Evolutionary conservation across 2,113 vertebrate species (phyloP).

Genomic region (Pseudopipra pipra): DNA sequence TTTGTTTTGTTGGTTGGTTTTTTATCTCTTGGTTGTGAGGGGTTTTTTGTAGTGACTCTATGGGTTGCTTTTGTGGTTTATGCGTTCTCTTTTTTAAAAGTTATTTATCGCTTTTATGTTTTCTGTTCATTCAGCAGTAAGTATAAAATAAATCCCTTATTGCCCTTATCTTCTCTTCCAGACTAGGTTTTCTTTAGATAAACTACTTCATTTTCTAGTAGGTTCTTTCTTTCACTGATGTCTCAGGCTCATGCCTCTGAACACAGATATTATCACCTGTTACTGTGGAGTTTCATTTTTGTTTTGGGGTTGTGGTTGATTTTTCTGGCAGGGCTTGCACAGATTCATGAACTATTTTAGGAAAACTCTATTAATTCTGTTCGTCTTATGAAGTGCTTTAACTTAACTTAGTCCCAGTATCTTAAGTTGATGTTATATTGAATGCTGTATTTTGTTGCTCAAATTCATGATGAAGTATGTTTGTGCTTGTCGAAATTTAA

Average conservation of each 20-base stretch:
- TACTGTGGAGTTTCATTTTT: background rate
- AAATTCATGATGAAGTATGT: background rate
- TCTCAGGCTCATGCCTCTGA: background rate
- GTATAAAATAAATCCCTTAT: constrained; percentile 38
- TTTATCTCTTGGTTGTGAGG: background rate
- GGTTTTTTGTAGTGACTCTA: background rate
- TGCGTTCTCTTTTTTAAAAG: background rate
- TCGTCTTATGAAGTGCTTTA: background rate
- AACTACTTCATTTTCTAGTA: constrained; percentile 21
- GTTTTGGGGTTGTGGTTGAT: background rate
- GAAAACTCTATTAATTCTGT: background rate
- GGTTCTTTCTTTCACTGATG: background rate
- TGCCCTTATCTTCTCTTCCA: constrained; percentile 53
- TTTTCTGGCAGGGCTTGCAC: rapidly evolving
- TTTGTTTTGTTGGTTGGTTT: background rate
- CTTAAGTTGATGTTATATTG: background rate
- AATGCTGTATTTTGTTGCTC: background rate
- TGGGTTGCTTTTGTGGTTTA: background rate
- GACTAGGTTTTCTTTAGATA: constrained; percentile 40
- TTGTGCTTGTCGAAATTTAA: background rate
- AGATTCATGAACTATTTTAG: background rate
- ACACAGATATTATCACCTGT: constrained; percentile 15
- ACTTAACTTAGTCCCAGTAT: background rate
- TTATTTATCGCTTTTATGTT: constrained; percentile 34
- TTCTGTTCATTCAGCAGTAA: constrained; percentile 23